Conservation (phyloP, 2,797 vertebrate genomes). For the Serranus cabrilla region DNA sequence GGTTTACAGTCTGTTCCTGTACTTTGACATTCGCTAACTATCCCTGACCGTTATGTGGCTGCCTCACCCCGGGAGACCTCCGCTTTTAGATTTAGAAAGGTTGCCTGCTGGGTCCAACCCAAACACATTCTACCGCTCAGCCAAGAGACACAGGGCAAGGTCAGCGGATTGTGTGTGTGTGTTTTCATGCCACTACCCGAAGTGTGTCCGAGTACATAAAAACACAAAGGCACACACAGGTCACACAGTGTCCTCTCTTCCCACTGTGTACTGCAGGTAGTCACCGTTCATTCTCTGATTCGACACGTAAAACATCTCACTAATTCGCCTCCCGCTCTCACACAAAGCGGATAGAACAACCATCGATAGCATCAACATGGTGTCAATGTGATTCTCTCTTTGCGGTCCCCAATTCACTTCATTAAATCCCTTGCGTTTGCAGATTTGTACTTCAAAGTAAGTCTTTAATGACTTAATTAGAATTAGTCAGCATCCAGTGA, state of each 20-base stretch:
- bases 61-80: slow-evolving; percentile 68
- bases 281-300: slow-evolving; percentile 23
- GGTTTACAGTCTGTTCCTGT: slow-evolving; percentile 50
- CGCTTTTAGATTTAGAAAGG: slow-evolving; percentile 75
- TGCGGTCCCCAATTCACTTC: slow-evolving; percentile 51
- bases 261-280: slow-evolving; percentile 17
- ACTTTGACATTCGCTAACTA: slow-evolving; percentile 72
- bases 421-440: slow-evolving; percentile 68
- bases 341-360: slow-evolving; percentile 5
- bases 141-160: slow-evolving; percentile 68
- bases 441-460: slow-evolving; percentile 68
- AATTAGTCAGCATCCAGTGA: slow-evolving; percentile 75
- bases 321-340: not conserved
- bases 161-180: slow-evolving; percentile 49
- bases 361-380: slow-evolving; percentile 40
- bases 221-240: slow-evolving; percentile 50
- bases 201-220: slow-evolving; percentile 52
- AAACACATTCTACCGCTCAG: slow-evolving; percentile 63
- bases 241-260: slow-evolving; percentile 36
- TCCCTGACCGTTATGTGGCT: slow-evolving; percentile 60
- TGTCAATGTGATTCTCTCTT: slow-evolving; percentile 42
- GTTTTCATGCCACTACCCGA: slow-evolving; percentile 39
- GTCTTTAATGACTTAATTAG: slow-evolving; percentile 77
- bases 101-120: slow-evolving; percentile 68
- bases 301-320: slow-evolving; percentile 23